Evolutionary conservation across 2,797 vertebrate genomes (phyloP), one percentile per base, ranked within the genome.

Genomic region (Peromyscus melanophrys): DNA sequence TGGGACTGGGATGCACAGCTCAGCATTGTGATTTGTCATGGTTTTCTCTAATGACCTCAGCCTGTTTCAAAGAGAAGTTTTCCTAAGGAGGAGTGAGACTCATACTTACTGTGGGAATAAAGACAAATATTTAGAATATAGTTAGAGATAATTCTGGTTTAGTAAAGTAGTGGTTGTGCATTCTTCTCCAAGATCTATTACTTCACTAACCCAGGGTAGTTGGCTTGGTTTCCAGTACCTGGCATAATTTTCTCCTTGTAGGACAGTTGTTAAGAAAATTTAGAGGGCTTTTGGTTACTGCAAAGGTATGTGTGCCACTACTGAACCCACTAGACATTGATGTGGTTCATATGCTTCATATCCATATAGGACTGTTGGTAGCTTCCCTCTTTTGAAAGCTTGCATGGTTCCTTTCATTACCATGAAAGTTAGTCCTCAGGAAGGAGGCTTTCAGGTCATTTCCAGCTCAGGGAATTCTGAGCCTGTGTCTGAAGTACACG

Each of bases 41-140:
- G 43, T 9, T 49, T 76, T 31, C 27, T 49, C 13, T 77, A 31
- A 49, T 31, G 46, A 49, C 27, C 3, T 31, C 29, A 77, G 29
- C 43, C 16, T 77, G 27, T 31, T 31, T 40, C 3, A 23, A 40
- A 0, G 0, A 40, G 71, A 73, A 6, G 21, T 25, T 40, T 40
- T 40, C 4, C 40, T 25, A 0, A 73, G 25, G n/a, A 37, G 21
- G 21, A 37, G 37, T 73, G 2, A 11, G 37, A 0, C 40, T 73
- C n/a, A 40, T 40, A 23, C 21, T 73, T 73, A 40, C 37, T 73
- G 71, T 6, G 1, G 8, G 16, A 12, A 40, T 40, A 73, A 40
- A 73, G 4, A 73, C 71, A 73, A 40, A 73, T 73, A 25, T 73
- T 40, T 40, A 40, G 4, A 73, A 21, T 40, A 73, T 40, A 40